Base-by-base conservation (phyloP, 2,888 invertebrate genomes). In the Iselma pallidipennis region DNA sequence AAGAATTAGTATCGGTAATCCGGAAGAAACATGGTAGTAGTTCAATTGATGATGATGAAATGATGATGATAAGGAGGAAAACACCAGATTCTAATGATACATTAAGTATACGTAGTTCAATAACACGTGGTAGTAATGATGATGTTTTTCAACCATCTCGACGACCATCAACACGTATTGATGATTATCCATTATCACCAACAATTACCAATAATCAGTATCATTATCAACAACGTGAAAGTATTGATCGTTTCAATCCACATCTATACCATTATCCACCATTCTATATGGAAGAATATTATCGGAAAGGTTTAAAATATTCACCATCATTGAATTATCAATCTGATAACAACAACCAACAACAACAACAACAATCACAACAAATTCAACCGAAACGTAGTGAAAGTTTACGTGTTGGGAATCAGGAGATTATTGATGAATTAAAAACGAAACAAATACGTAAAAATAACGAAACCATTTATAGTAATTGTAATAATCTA, bases 401-500 rank as follows among this genome's bases (percentile, higher is more conserved):
- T 5, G 74, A 75, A 12, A 75, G 74, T 60, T 59, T 71, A 2
- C 66, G 59, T 0, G 61, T 67, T n/a, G 74, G 71, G 6, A 74
- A 73, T 33, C 63, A 62, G 19, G 63, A 66, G 19, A 56, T 76
- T 31, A 75, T 76, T 1, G 65, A 66, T 4, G 76, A 76, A 56
- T 52, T 76, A 56, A 73, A 72, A 60, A 49, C 60, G 5, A 71
- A 61, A 50, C 69, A 74, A 49, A 28, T 12, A 3, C 33, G 29
- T 19, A 33, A 52, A 49, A 14, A 54, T 16, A 55, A 55, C 10
- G 63, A 57, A 0, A 70, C 54, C 55, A 69, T 70, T 31, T 72
- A 72, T 21, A 61, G 64, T 51, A 58, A 69, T 50, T 71, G 70
- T 45, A 66, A 66, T 9, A 73, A 69, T 55, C 62, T 74, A 28